Base-by-base conservation (phyloP, 2,113 vertebrate species). In the Lagopus leucura region DNA sequence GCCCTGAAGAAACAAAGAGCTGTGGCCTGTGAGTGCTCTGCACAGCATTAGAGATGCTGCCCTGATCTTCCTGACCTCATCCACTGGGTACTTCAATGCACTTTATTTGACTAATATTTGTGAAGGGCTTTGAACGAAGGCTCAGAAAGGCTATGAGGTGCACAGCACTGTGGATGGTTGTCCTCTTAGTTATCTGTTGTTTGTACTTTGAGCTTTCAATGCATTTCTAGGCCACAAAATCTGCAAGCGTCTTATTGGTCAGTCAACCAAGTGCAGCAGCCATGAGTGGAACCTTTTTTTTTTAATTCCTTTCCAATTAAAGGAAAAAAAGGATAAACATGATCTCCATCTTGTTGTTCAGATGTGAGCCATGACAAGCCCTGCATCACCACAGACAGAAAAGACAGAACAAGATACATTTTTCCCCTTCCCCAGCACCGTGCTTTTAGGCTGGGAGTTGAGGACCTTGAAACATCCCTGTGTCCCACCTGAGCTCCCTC, bases 341-440 rank as follows among this genome's bases (percentile, higher is more conserved):
- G 28, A 77, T 52, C 50, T 57, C 40, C 1, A 0, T 5, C 45
- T 18, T 55, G 22, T 36, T 2, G 0, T 18, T 28, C 24, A 27
- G 32, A 52, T 24, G 7, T 65, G 28, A 21, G 25, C 55, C 11
- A 4, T 17, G 14, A 48, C 16, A 36, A 70, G 24, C 28, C 58
- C 43, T 19, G 7, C 11, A 9, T 38, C 40, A 30, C 34, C 0
- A 0, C 55, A 70, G 5, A 3, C 42, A 43, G 42, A 15, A 43
- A 43, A 43, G 42, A n/a, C 69, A 85, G 24, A 8, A 0, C 43
- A 57, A 64, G 36, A 13, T 4, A 1, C 15, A 3, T 80, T 84
- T 60, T 30, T 74, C 38, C 43, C 43, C 70, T 80, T 74, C n/a
- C 28, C 34, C 25, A 65, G 50, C 38, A 60, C 16, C 18, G 55